phyloP scores from a whole-genome alignment of 2,797 vertebrate species.

The Sebastes taczanowskii region DNA sequence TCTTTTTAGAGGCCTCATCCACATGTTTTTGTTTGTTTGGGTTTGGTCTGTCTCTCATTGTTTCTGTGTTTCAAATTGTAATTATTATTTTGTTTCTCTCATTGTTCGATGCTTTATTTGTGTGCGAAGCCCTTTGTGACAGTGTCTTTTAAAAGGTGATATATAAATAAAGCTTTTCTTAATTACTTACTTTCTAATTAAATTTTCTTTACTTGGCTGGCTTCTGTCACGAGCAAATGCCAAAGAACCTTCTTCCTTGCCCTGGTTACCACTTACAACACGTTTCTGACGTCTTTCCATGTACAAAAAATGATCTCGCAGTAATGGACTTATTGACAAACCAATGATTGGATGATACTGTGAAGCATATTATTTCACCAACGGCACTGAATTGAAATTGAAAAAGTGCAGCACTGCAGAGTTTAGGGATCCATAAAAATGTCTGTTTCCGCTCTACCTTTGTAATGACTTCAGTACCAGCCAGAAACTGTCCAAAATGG shows the following conservation, averaged over 20 bases:
- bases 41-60: no score
- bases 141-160: no score
- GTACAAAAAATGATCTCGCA: background rate
- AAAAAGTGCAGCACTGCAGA: background rate
- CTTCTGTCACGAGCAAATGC: background rate
- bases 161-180: no score
- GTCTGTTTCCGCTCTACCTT: background rate
- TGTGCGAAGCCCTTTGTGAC: no score
- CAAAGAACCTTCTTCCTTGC: background rate
- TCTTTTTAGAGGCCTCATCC: no score
- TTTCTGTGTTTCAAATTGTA: no score
- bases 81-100: no score
- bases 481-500: background rate
- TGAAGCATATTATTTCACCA: background rate
- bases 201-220: background rate
- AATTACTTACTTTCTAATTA: background rate
- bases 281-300: background rate
- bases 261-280: background rate
- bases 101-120: no score
- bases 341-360: background rate
- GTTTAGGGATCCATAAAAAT: background rate
- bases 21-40: no score
- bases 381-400: background rate
- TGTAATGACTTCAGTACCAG: background rate
- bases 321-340: background rate